Evolutionary conservation across 2,888 invertebrate species (phyloP), one percentile per base, ranked within the genome.

Genomic region (Spialia ferax): DNA sequence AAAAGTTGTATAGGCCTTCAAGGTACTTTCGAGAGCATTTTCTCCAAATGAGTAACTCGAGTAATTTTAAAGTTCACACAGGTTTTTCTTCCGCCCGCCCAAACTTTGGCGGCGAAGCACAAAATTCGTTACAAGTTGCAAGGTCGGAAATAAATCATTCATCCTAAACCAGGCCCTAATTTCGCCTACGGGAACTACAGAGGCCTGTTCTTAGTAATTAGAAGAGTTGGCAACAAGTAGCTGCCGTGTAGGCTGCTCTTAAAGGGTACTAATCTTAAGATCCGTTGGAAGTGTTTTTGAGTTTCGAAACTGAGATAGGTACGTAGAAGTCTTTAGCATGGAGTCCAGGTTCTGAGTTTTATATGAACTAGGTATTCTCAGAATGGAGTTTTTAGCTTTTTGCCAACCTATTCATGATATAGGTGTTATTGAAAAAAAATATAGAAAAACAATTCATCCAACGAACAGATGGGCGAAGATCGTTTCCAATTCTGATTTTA

Each of bases 221-320:
- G 76, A 72, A 69, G 73, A 76, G 76, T 79, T 77, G 70, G 77
- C 75, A 81, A 79, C 79, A 79, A 78, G 77, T 75, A 70, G 66
- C 68, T 71, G 8, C 42, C 22, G 18, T 45, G 45, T 18, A 48
- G 20, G 1, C 10, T 48, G 48, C 38, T n/a, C 38, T 48, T 48
- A 48, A 20, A 48, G 48, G 10, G 48, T 20, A 48, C 48, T 48
- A 20, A 48, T 48, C 20, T 48, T 48, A 48, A 20, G 48, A n/a
- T 48, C 11, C 20, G 20, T 20, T 20, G 20, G 20, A 20, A 48
- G 48, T 48, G 20, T 48, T 48, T n/a, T 42, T 1, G 42, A 42
- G 42, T 42, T 42, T 42, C n/a, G 10, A 15, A 42, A 42, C 5
- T n/a, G 42, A 42, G 42, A 35, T 35, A n/a, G n/a, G n/a, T n/a